Conservation (phyloP, 1,140 invertebrate genomes). For the Berghia stephanieae region DNA sequence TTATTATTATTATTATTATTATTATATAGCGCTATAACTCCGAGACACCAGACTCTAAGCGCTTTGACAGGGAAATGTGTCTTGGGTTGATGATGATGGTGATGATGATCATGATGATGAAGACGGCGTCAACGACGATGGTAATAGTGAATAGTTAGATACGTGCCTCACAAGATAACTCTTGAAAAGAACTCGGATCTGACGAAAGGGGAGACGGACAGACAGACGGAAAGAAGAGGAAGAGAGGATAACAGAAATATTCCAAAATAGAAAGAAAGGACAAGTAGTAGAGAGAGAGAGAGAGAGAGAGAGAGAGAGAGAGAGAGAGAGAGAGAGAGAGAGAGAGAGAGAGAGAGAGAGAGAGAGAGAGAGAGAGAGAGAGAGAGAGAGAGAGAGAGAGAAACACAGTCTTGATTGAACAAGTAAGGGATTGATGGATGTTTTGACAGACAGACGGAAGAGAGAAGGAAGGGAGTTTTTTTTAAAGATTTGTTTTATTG, state of each 20-base stretch:
- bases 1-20: no score
- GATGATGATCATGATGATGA: no score
- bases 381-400: conserved; percentile 11
- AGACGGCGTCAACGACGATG: no score
- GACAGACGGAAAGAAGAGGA: neutral
- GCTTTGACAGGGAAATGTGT: no score
- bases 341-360: neutral
- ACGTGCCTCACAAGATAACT: no score
- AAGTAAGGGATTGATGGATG: neutral
- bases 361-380: neutral
- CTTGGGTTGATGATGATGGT: no score
- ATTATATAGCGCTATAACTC: no score
- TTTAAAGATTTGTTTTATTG: neutral
- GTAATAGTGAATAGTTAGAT: no score
- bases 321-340: neutral
- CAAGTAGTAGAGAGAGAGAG: neutral
- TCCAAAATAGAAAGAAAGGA: neutral
- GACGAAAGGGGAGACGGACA: neutral
- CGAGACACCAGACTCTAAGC: no score
- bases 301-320: neutral
- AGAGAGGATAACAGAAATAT: neutral
- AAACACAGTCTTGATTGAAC: neutral
- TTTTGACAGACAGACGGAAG: neutral
- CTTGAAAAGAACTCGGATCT: no score
- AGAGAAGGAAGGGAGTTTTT: neutral